These are phyloP conservation scores for Leptinotarsa defecta DNA, from an alignment of 1,140 invertebrate genomes.

Conservation along the genomic window DNA sequence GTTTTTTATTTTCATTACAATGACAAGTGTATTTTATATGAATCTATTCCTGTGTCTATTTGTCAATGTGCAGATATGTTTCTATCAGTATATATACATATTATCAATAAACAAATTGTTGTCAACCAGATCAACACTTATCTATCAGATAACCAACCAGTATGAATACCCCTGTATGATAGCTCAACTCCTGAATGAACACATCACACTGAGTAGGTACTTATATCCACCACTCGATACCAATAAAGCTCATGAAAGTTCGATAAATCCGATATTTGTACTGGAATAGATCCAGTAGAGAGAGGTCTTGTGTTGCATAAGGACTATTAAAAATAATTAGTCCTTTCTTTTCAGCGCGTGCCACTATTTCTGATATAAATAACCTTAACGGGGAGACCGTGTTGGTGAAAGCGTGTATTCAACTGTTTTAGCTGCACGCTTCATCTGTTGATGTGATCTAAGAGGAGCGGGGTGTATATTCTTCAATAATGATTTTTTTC, in stretches of 20 bases:
- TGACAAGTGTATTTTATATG: no score
- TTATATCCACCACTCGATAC: background rate
- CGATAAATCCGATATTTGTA: background rate
- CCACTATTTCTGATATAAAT: conserved; percentile 44
- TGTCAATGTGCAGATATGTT: no score
- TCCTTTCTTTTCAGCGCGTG: conserved; percentile 45
- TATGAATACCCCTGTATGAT: no score
- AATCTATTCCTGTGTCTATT: no score
- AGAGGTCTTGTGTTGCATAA: conserved; percentile 37
- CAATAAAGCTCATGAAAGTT: conserved; percentile 3
- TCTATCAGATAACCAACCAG: no score
- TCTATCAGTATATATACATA: no score
- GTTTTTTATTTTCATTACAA: no score
- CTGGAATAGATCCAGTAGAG: background rate
- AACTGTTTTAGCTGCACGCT: conserved; percentile 21
- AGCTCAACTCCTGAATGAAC: background rate
- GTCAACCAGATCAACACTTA: no score
- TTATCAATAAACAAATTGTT: no score
- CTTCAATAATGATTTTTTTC: background rate
- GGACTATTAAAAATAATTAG: conserved; percentile 48
- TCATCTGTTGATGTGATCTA: conserved; percentile 1
- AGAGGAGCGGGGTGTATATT: background rate
- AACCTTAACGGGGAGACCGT: conserved; percentile 40
- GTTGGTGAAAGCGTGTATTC: conserved; percentile 25
- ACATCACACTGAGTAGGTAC: background rate